These are phyloP conservation scores for Dicranocentrus wangi DNA, from an alignment of 2,888 invertebrate genomes.

Conservation along the genomic window DNA sequence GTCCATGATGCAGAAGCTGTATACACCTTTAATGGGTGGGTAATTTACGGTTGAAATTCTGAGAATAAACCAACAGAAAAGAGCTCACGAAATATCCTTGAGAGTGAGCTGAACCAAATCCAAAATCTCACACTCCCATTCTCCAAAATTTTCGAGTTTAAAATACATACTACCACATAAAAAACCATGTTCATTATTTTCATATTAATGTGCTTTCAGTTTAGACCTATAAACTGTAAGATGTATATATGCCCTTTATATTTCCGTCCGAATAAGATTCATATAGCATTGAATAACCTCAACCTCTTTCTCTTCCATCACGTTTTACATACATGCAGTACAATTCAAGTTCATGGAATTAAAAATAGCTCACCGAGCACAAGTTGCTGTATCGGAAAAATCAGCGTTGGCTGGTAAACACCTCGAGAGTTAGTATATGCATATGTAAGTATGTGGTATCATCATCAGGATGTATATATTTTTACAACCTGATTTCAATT, in stretches of 20 bases:
- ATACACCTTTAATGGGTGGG: conserved; percentile 57
- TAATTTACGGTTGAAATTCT: conserved; percentile 62
- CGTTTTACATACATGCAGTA: background rate
- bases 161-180: conserved; percentile 5
- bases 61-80: conserved; percentile 55
- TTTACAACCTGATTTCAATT: conserved; percentile 5
- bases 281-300: conserved; percentile 36
- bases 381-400: background rate
- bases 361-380: conserved; percentile 51
- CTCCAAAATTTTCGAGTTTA: conserved; percentile 55
- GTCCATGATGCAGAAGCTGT: conserved; percentile 23
- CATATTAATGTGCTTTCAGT: conserved; percentile 13
- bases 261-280: conserved; percentile 16
- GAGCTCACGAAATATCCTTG: conserved; percentile 59
- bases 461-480: conserved; percentile 8
- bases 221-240: too few relatives aligned
- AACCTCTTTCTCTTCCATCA: conserved; percentile 48
- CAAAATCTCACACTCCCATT: conserved; percentile 64
- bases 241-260: conserved; percentile 5
- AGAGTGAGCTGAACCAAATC: conserved; percentile 63
- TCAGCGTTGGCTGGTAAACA: background rate
- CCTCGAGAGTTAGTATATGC: background rate
- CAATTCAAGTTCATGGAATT: conserved; percentile 59
- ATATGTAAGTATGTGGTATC: background rate
- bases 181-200: conserved; percentile 18